Evolutionary conservation across 2,888 invertebrate genomes (phyloP), one percentile per base, ranked within the genome.

Genomic region (Lasioglossum oenotherae): DNA sequence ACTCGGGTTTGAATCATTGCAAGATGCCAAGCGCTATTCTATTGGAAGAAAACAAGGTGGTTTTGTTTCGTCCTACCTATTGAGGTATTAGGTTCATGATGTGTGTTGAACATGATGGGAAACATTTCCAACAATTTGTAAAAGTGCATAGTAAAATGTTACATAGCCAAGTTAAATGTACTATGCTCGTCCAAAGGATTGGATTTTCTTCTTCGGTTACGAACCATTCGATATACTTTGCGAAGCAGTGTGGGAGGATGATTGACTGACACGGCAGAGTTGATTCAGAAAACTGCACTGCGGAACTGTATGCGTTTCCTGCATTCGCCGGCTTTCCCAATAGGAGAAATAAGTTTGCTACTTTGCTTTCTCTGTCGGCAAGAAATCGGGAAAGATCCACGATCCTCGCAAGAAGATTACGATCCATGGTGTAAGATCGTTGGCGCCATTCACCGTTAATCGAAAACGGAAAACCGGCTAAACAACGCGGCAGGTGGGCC

Each of bases 401-500:
- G 53, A 27, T 49, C 46, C n/a, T 16, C 69, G 27, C 12, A 72
- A 44, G 19, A 19, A 49, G 27, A 74, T 74, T 57, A 69, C 16
- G 71, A 23, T 35, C 19, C 35, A 46, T 6, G 53, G 5, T 16
- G 35, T 60, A 60, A 41, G 57, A 46, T 84, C 71, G 31, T 12
- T 41, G 78, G 78, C 78, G 75, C 71, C 76, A 46, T 35, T 14
- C 44, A n/a, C n/a, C 14, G 53, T 27, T 53, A 57, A n/a, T 46
- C 60, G 71, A 81, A 84, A 88, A 80, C 78, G 19, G 46, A 82
- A 83, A 89, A 87, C 81, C 76, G 53, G 81, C 81, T 81, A 31
- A 10, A 53, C 81, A 79, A 89, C 75, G 64, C 80, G 64, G 53
- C 73, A 71, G n/a, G 60, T 53, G 46, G 2, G n/a, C 44, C 76